Evolutionary conservation across 2,113 vertebrate species (phyloP).

Genomic region (Sisor rabdophorus): DNA sequence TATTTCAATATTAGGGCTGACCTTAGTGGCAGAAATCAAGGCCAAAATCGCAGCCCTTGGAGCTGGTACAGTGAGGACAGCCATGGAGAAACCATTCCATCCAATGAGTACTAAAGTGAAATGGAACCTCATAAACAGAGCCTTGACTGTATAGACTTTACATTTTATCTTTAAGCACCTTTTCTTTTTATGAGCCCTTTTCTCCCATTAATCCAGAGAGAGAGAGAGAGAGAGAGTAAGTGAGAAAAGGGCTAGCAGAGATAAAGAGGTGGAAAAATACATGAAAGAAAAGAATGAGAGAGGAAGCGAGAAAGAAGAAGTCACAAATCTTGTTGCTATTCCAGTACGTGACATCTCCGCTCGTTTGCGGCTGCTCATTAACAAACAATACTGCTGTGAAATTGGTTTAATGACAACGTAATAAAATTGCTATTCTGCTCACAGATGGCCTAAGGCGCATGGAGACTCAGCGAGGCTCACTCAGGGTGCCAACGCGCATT

Average conservation of each 20-base stretch:
- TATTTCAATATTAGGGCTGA: conserved; percentile 39
- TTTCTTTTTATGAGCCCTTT: conserved; percentile 87
- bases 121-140: conserved; percentile 89
- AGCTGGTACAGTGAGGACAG: conserved; percentile 53
- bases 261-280: conserved; percentile 8
- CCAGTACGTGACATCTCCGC: conserved; percentile 96
- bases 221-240: conserved; percentile 49
- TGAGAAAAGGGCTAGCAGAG: not conserved
- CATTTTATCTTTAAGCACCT: conserved; percentile 95
- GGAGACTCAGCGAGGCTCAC: conserved; percentile 93
- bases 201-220: conserved; percentile 78
- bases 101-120: conserved; percentile 68
- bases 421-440: conserved; percentile 99
- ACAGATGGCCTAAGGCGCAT: conserved; percentile 98
- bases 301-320: conserved; percentile 55
- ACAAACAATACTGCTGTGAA: conserved; percentile 99
- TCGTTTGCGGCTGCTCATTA: conserved; percentile 99
- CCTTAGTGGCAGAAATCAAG: conserved; percentile 60
- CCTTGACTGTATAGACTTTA: conserved; percentile 94
- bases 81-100: conserved; percentile 57
- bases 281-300: conserved; percentile 43
- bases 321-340: conserved; percentile 99
- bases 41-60: conserved; percentile 58
- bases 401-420: conserved; percentile 99
- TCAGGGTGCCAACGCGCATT: conserved; percentile 94